A percentile compares a stretch with the other conserved stretches of the same genome.
These are phyloP conservation scores for Lacanobia oleracea DNA, from an alignment of 2,888 invertebrate species.

Conservation along the genomic window DNA sequence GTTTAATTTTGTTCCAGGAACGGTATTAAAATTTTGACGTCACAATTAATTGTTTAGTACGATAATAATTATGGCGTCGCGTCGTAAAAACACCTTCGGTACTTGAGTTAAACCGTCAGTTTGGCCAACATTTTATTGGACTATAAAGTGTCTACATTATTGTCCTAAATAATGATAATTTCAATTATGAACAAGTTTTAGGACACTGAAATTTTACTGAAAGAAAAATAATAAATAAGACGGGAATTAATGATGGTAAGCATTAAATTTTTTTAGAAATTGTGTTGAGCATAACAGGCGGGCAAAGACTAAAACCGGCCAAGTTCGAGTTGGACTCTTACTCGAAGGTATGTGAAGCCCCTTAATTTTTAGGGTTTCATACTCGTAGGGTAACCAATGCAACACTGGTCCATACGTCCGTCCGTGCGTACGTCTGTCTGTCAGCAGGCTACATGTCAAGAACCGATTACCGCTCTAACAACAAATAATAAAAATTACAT, in stretches of 20 bases:
- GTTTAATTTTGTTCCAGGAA: slow-evolving; percentile 43
- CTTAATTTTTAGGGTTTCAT: too few species aligned
- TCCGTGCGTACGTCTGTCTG: too few species aligned
- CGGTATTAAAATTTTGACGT: slow-evolving; percentile 39
- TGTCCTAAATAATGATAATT: slow-evolving; percentile 48
- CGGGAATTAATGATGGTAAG: slow-evolving; percentile 17
- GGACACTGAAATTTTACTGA: slow-evolving; percentile 4
- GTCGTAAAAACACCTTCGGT: slow-evolving; percentile 43
- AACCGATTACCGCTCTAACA: too few species aligned
- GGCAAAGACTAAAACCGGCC: not conserved
- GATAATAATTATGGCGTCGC: slow-evolving; percentile 44
- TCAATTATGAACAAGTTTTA: slow-evolving; percentile 46
- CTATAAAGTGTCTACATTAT: slow-evolving; percentile 36
- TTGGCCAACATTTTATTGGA: slow-evolving; percentile 46
- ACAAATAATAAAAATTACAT: too few species aligned
- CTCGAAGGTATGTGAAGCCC: too few species aligned
- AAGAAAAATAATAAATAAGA: slow-evolving; percentile 19
- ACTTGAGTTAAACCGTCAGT: slow-evolving; percentile 33
- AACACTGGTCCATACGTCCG: too few species aligned
- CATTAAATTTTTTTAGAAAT: slow-evolving; percentile 26
- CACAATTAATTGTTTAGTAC: slow-evolving; percentile 50
- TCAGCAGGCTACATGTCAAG: too few species aligned
- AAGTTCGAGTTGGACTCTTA: too few species aligned
- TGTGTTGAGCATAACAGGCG: slow-evolving; percentile 4
- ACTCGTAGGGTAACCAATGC: too few species aligned